Evolutionary conservation across 2,113 vertebrate genomes (phyloP).

Genomic region (Peromyscus leucopus): DNA sequence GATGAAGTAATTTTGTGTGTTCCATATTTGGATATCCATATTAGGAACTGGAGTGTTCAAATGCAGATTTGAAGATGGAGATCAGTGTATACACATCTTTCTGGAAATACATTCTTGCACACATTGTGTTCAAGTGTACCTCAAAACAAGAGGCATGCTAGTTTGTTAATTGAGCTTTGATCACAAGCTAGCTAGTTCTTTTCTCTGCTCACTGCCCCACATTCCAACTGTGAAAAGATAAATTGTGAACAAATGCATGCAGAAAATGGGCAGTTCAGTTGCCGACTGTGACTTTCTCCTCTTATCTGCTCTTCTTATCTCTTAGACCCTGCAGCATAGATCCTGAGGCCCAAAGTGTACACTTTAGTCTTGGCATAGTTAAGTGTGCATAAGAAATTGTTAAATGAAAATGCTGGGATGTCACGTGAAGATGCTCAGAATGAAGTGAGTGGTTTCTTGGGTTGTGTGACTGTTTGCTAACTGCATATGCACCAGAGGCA

Average conservation of each 20-base stretch:
- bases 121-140: background rate
- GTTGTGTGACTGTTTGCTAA: background rate
- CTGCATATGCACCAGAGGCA: background rate
- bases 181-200: background rate
- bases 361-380: slow-evolving; percentile 11
- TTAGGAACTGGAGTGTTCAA: background rate
- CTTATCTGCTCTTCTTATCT: background rate
- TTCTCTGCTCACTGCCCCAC: slow-evolving; percentile 14
- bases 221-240: slow-evolving; percentile 5
- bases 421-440: background rate
- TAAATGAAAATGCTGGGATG: slow-evolving; percentile 14
- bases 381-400: background rate
- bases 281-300: background rate
- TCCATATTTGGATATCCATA: background rate
- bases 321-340: background rate
- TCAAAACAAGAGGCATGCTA: background rate
- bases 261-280: background rate
- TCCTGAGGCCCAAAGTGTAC: background rate
- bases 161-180: background rate
- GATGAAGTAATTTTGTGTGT: background rate
- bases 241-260: background rate
- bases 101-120: background rate
- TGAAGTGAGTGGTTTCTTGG: background rate
- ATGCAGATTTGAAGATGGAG: background rate
- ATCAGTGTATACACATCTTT: background rate